These are phyloP conservation scores for Lagodon rhomboides DNA, from an alignment of 2,797 vertebrate genomes.

Conservation along the genomic window DNA sequence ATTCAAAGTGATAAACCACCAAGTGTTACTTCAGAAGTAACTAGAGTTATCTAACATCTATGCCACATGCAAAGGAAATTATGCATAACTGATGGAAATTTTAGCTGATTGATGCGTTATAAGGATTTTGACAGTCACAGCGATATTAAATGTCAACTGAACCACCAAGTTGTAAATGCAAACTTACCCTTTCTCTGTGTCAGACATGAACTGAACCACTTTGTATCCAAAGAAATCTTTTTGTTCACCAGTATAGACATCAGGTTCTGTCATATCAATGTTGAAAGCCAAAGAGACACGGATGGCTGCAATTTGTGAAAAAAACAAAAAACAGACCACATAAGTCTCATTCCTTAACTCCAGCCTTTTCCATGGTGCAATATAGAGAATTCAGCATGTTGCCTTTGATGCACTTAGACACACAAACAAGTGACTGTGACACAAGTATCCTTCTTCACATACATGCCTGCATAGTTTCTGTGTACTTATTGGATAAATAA, in stretches of 20 bases:
- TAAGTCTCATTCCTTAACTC: too few relatives aligned
- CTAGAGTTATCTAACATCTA: background rate
- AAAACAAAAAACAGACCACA: background rate
- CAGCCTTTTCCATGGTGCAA: too few relatives aligned
- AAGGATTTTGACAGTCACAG: background rate
- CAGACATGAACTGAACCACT: conserved; percentile 71
- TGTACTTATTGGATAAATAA: too few relatives aligned
- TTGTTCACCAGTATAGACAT: conserved; percentile 23
- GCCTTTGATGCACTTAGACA: too few relatives aligned
- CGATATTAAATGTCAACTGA: background rate
- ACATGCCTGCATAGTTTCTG: too few relatives aligned
- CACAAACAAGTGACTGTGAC: too few relatives aligned
- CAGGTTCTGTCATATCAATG: conserved; percentile 49
- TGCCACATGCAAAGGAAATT: background rate
- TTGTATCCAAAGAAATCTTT: conserved; percentile 80
- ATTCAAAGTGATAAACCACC: conserved; percentile 12
- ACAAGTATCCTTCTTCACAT: too few relatives aligned
- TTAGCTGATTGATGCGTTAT: background rate
- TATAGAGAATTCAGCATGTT: too few relatives aligned
- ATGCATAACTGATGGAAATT: background rate
- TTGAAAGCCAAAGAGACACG: conserved; percentile 68
- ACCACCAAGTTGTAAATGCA: background rate
- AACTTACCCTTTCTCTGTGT: conserved; percentile 68
- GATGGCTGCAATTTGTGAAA: conserved; percentile 41
- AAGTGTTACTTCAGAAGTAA: background rate